A percentile compares a stretch with the other conserved stretches of the same genome.
Evolutionary conservation across 2,888 invertebrate genomes (phyloP).

Genomic region (Hydraecia micacea): DNA sequence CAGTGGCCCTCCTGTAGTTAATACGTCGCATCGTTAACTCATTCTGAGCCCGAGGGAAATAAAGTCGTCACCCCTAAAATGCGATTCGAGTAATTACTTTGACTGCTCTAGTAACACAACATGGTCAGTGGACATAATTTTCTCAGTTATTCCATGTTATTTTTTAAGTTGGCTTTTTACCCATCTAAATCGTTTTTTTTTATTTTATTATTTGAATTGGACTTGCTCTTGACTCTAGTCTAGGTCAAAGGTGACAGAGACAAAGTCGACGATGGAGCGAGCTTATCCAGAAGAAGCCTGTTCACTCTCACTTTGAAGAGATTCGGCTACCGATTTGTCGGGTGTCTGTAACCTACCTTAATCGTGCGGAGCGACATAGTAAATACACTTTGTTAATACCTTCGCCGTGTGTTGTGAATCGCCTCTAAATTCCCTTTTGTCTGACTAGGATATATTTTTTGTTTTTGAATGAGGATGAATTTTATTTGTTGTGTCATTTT

Average conservation of each 20-base stretch:
- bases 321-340: too few relatives aligned
- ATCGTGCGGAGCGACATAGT: constrained; percentile 50
- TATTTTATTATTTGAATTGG: too few relatives aligned
- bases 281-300: too few relatives aligned
- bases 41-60: neutral
- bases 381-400: constrained; percentile 63
- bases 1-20: neutral
- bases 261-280: too few relatives aligned
- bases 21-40: neutral
- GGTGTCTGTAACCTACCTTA: neutral
- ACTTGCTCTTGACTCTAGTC: too few relatives aligned
- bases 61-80: neutral
- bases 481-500: neutral
- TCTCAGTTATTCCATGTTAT: too few relatives aligned
- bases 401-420: constrained; percentile 54
- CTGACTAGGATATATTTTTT: constrained; percentile 11
- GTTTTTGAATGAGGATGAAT: neutral
- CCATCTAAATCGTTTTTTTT: too few relatives aligned
- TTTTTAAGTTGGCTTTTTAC: too few relatives aligned
- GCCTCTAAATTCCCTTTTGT: constrained; percentile 47
- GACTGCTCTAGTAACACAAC: too few relatives aligned
- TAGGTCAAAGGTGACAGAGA: too few relatives aligned
- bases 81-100: neutral
- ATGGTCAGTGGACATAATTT: neutral
- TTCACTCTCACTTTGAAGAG: too few relatives aligned